phyloP scores from a whole-genome alignment of 2,113 vertebrate species.

The Cottus gobio region DNA sequence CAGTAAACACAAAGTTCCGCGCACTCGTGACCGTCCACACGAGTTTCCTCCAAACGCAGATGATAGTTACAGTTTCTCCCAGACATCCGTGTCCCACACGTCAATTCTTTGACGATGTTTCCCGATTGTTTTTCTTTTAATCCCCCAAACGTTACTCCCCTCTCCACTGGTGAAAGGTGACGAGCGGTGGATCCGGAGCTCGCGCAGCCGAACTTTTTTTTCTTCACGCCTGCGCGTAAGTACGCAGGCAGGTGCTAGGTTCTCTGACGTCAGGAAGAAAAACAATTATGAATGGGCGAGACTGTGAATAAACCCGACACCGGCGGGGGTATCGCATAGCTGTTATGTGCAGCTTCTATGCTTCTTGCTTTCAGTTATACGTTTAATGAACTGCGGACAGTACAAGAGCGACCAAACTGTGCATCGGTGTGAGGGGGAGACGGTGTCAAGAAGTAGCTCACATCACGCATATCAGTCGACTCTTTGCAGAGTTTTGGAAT shows the following conservation, averaged over 20 bases:
- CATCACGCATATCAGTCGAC: not conserved
- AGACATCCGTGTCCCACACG: not conserved
- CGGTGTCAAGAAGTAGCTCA: not conserved
- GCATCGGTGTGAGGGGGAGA: not conserved
- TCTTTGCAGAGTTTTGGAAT: not conserved
- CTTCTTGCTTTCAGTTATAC: not conserved
- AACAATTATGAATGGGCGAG: not conserved
- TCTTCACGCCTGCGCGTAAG: conserved; percentile 64
- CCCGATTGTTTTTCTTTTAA: conserved; percentile 31
- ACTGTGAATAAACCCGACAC: not conserved
- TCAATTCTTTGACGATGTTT: not conserved
- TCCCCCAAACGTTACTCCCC: conserved; percentile 26
- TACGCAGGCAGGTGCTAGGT: conserved; percentile 49
- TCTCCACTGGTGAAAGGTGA: conserved; percentile 59
- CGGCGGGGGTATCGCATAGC: not conserved
- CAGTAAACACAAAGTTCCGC: conserved; percentile 70
- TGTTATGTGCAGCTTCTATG: not conserved
- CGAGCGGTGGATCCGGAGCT: conserved; percentile 51
- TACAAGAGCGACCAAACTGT: not conserved
- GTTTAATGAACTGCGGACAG: not conserved
- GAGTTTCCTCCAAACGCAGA: not conserved
- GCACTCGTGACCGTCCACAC: conserved; percentile 21
- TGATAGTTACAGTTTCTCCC: not conserved
- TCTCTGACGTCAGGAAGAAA: conserved; percentile 37
- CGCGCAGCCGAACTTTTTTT: conserved; percentile 58